A percentile compares a stretch with the other conserved stretches of the same genome.
These are phyloP conservation scores for Patella vulgata DNA, from an alignment of 1,140 invertebrate genomes.

Conservation along the genomic window DNA sequence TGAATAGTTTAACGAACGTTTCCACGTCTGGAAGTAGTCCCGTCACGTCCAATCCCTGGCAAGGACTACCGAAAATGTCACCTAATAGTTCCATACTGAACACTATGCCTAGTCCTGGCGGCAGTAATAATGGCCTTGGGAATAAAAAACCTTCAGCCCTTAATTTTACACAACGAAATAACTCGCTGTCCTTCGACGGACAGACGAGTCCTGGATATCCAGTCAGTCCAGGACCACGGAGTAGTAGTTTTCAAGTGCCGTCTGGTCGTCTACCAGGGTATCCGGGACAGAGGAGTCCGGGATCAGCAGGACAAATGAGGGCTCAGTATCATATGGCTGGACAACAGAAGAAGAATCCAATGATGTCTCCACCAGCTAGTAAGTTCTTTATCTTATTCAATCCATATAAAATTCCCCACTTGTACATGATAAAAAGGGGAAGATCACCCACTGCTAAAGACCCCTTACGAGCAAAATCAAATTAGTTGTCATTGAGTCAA, in stretches of 20 bases:
- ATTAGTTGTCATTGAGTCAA: no score
- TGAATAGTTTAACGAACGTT: constrained; percentile 2
- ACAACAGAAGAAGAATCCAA: constrained; percentile 36
- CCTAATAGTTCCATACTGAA: no score
- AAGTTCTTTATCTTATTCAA: constrained; percentile 1
- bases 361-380: constrained; percentile 49
- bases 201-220: constrained; percentile 52
- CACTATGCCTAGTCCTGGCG: neutral
- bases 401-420: no score
- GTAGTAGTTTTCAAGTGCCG: constrained; percentile 29
- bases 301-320: constrained; percentile 7
- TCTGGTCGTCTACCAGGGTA: constrained; percentile 34
- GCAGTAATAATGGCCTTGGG: neutral
- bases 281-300: constrained; percentile 51
- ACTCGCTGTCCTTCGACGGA: constrained; percentile 33
- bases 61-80: neutral
- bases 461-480: no score
- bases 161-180: constrained; percentile 21
- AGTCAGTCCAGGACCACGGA: constrained; percentile 22
- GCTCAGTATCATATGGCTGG: constrained; percentile 24
- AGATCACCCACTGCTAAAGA: no score
- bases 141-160: neutral
- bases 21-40: neutral
- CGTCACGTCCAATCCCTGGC: constrained; percentile 11
- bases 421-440: no score